Percentiles rank a stretch among this genome's conserved stretches.
phyloP scores from a whole-genome alignment of 2,888 invertebrate species.

The Rhagonycha lutea region DNA sequence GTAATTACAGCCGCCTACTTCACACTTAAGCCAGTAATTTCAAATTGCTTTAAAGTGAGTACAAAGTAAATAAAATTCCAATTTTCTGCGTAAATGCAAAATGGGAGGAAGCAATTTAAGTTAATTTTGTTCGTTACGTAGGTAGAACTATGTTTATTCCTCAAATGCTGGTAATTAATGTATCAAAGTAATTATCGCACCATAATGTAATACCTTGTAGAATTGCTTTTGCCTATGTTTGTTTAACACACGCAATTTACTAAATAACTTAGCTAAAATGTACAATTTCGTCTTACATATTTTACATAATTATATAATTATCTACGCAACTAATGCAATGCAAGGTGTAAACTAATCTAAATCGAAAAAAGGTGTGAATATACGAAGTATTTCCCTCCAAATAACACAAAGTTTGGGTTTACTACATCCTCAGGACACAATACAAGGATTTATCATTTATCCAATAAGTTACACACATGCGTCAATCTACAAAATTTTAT shows the following conservation, averaged over 20 bases:
- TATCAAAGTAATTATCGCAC: conserved; percentile 3
- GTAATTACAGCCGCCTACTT: neutral
- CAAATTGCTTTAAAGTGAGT: neutral
- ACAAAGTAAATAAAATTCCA: conserved; percentile 2
- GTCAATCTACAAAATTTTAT: no score
- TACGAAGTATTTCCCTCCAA: no score
- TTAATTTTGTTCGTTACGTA: neutral
- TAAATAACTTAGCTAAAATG: neutral
- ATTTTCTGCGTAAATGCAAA: neutral
- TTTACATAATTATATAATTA: neutral
- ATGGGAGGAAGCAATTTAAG: neutral
- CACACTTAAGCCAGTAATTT: neutral
- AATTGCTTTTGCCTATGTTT: neutral
- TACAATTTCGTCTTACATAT: neutral
- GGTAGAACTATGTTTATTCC: neutral
- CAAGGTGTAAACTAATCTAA: no score
- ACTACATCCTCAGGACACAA: no score
- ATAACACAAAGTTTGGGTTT: no score
- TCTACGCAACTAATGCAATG: no score
- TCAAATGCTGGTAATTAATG: conserved; percentile 5
- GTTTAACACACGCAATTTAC: neutral
- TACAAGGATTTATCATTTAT: no score
- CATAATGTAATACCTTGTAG: neutral
- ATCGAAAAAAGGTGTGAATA: no score
- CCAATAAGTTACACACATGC: no score